Evolutionary conservation across 2,113 vertebrate genomes (phyloP).

Genomic region (Platysteira castanea): DNA sequence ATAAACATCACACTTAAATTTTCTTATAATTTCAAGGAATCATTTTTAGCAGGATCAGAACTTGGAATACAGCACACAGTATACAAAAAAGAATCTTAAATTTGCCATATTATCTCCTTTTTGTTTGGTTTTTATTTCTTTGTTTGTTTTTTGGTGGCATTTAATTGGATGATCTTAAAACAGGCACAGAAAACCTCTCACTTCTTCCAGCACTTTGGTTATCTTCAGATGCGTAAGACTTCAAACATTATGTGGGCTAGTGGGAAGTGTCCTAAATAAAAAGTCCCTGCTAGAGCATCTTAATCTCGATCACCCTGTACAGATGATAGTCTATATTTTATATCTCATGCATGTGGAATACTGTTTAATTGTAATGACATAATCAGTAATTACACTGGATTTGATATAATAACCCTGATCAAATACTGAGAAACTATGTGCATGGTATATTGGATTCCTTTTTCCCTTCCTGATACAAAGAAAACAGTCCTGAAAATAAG

Average conservation of each 20-base stretch:
- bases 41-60: not conserved
- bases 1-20: not conserved
- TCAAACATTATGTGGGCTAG: not conserved
- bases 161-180: not conserved
- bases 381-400: not conserved
- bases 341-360: not conserved
- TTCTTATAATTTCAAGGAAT: not conserved
- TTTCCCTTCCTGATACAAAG: not conserved
- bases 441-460: not conserved
- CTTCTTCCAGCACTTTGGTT: not conserved
- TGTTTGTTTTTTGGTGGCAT: not conserved
- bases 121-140: not conserved
- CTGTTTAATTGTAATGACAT: not conserved
- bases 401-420: not conserved
- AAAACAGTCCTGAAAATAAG: not conserved
- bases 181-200: not conserved
- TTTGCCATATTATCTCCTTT: not conserved
- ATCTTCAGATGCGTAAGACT: not conserved
- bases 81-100: not conserved
- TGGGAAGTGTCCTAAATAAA: not conserved
- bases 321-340: not conserved
- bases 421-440: not conserved
- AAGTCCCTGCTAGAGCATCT: not conserved
- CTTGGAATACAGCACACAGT: not conserved
- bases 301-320: not conserved